Evolutionary conservation across 1,140 invertebrate genomes (phyloP).

Genomic region (Trinorchestia longiramus): DNA sequence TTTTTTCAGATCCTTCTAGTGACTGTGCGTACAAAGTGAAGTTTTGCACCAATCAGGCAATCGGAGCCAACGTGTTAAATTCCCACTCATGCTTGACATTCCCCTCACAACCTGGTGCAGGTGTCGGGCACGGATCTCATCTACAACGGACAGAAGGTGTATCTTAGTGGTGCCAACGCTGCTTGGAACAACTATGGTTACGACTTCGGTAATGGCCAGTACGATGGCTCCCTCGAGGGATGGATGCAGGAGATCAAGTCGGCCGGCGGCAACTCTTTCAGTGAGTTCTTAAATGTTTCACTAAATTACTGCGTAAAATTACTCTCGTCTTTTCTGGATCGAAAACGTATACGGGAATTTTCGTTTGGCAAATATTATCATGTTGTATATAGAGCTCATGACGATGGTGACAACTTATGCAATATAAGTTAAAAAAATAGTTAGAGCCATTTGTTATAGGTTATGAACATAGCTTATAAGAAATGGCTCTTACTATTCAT

Average conservation of each 20-base stretch:
- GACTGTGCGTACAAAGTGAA: too few relatives aligned
- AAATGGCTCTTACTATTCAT: too few relatives aligned
- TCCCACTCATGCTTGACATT: not conserved
- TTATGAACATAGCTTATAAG: too few relatives aligned
- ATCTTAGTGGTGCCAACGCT: conserved; percentile 71
- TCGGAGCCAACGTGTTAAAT: too few relatives aligned
- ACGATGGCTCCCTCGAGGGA: conserved; percentile 68
- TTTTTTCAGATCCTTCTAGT: too few relatives aligned
- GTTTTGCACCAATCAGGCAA: too few relatives aligned
- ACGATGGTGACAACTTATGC: not conserved
- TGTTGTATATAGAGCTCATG: not conserved
- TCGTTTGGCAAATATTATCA: not conserved
- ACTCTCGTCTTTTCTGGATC: not conserved
- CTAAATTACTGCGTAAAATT: not conserved
- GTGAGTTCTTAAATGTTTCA: conserved; percentile 68
- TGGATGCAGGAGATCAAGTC: conserved; percentile 69
- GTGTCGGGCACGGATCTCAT: conserved; percentile 66
- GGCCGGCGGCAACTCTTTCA: conserved; percentile 71
- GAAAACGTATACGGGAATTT: not conserved
- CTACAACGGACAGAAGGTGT: conserved; percentile 69
- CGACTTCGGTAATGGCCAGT: conserved; percentile 69
- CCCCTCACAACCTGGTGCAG: conserved; percentile 65
- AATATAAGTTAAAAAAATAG: not conserved
- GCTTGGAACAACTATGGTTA: conserved; percentile 70
- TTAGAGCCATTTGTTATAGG: not conserved